Evolutionary conservation across 2,113 vertebrate genomes (phyloP).

Genomic region (Megaceryle maxima): DNA sequence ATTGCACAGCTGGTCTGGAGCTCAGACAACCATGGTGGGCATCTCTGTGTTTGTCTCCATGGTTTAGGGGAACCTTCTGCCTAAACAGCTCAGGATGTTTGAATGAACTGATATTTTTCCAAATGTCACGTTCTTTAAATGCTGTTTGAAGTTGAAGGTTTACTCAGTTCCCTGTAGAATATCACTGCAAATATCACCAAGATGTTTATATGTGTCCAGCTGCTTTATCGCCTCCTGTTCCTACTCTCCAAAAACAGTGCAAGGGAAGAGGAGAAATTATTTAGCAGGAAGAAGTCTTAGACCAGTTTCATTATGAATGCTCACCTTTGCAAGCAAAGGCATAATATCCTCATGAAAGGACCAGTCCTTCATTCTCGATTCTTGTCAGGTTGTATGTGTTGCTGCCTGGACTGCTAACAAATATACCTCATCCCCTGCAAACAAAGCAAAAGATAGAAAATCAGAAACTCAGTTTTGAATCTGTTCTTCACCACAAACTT

Average conservation of each 20-base stretch:
- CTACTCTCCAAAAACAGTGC: not conserved
- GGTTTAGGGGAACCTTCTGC: not conserved
- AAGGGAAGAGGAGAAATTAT: not conserved
- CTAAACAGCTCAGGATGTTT: not conserved
- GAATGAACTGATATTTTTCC: slow-evolving; percentile 34
- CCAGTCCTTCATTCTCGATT: not conserved
- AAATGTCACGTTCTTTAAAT: slow-evolving; percentile 44
- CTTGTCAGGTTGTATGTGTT: not conserved
- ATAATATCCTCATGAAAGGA: not conserved
- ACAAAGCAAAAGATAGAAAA: not conserved
- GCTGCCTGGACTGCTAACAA: not conserved
- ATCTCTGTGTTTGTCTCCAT: not conserved
- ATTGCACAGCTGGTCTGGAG: not conserved
- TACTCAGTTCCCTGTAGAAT: slow-evolving; percentile 15
- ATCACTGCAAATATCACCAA: slow-evolving; percentile 32
- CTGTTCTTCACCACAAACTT: not conserved
- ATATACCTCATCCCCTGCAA: not conserved
- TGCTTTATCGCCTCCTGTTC: slow-evolving; percentile 7
- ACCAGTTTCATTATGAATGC: not conserved
- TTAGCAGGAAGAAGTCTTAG: not conserved
- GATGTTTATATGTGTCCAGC: slow-evolving; percentile 34
- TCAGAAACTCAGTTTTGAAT: not conserved
- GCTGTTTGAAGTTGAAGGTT: slow-evolving; percentile 39
- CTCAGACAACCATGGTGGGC: not conserved
- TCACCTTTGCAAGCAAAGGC: not conserved